phyloP scores from a whole-genome alignment of 2,113 vertebrate species.

The Clupea harengus region DNA sequence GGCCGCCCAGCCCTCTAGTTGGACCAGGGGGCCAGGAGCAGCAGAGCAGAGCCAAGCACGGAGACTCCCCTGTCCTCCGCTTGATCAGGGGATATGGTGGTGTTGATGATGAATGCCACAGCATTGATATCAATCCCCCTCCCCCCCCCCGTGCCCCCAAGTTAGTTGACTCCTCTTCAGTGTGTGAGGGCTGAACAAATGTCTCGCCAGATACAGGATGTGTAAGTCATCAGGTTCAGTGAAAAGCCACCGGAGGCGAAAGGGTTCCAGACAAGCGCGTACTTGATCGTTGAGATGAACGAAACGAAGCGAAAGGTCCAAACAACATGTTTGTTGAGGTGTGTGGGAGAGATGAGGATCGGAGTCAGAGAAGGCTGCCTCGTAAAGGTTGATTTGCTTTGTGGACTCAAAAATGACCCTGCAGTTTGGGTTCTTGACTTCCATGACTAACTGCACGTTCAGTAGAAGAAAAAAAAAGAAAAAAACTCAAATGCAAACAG shows the following conservation, averaged over 20 bases:
- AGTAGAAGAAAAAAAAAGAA: neutral
- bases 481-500: neutral
- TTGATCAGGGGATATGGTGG: neutral
- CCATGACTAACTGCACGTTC: neutral
- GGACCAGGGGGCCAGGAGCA: neutral
- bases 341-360: neutral
- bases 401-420: neutral
- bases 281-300: conserved; percentile 25
- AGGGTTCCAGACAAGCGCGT: neutral
- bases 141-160: neutral
- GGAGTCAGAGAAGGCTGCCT: neutral
- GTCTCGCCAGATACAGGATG: conserved; percentile 30
- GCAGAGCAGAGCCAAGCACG: neutral
- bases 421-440: neutral
- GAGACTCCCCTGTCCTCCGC: neutral
- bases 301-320: neutral
- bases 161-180: neutral
- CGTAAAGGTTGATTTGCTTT: neutral
- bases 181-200: conserved; percentile 14
- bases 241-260: conserved; percentile 24
- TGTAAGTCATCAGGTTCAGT: conserved; percentile 33
- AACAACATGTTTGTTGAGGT: neutral
- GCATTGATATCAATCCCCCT: neutral
- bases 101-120: neutral
- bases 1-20: neutral